phyloP scores from a whole-genome alignment of 2,113 vertebrate genomes.

The Limnothrissa miodon region DNA sequence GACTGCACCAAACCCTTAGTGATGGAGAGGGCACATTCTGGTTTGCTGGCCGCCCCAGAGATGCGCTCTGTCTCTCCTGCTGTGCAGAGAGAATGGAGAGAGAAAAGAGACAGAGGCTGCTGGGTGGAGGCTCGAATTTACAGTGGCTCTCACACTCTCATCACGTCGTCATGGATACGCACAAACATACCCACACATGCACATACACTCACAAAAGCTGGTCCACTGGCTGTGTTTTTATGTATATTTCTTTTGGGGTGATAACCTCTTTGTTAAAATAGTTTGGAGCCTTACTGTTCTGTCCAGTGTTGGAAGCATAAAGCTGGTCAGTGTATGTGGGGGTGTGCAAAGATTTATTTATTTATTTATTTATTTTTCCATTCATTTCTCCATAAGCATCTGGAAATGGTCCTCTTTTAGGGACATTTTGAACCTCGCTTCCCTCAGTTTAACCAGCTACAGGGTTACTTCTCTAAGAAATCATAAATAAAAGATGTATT shows the following conservation, averaged over 20 bases:
- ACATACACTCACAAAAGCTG: neutral
- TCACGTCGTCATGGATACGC: conserved; percentile 32
- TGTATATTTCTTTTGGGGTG: conserved; percentile 3
- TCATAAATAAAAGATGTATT: no score
- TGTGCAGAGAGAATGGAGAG: neutral
- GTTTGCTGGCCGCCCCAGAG: neutral
- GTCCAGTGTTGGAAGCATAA: no score
- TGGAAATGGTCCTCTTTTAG: no score
- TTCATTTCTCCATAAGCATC: no score
- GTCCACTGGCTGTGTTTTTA: conserved; percentile 29
- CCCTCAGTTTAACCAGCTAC: no score
- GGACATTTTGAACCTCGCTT: no score
- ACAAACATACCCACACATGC: neutral
- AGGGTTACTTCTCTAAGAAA: no score
- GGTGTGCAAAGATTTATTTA: no score
- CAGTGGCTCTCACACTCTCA: neutral
- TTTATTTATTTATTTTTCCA: no score
- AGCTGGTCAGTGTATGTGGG: no score
- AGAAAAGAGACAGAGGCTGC: neutral
- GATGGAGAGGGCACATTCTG: neutral
- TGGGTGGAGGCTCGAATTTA: conserved; percentile 5
- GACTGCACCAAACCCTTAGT: neutral
- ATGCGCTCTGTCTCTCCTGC: neutral
- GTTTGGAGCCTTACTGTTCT: neutral
- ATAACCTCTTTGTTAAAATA: neutral